Percentiles rank a stretch among this genome's conserved stretches.
Evolutionary conservation across 2,888 invertebrate species (phyloP).

Genomic region (Oxyteleia sp.): DNA sequence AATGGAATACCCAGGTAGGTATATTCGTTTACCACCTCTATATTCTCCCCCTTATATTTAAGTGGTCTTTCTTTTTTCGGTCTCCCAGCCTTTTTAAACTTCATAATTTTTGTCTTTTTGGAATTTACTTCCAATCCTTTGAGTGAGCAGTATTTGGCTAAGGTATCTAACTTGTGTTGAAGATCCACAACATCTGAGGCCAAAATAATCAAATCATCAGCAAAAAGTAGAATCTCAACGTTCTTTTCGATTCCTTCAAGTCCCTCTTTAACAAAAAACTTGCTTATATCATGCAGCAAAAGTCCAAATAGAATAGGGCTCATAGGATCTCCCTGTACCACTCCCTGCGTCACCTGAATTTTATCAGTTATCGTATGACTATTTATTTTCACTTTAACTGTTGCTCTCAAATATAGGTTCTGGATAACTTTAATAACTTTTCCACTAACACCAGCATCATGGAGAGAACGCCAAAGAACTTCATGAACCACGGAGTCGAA

Average conservation of each 20-base stretch:
- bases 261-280: background rate
- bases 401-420: constrained; percentile 57
- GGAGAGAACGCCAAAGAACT: constrained; percentile 63
- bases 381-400: constrained; percentile 41
- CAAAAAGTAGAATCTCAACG: constrained; percentile 12
- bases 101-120: constrained; percentile 1
- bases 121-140: constrained; percentile 14
- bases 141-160: background rate
- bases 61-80: background rate
- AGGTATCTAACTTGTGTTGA: constrained; percentile 15
- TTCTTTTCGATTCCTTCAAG: background rate
- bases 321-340: constrained; percentile 21
- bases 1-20: constrained; percentile 25
- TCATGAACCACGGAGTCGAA: constrained; percentile 74
- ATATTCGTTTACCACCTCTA: background rate
- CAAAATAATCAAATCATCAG: constrained; percentile 21
- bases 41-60: background rate
- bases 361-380: constrained; percentile 1
- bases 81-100: background rate
- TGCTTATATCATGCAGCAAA: constrained; percentile 11
- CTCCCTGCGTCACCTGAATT: constrained; percentile 50
- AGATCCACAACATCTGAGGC: constrained; percentile 1
- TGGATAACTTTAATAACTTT: constrained; percentile 58
- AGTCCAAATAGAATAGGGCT: constrained; percentile 29
- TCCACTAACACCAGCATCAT: constrained; percentile 55